Base-by-base conservation (phyloP, 2,797 vertebrate species). In the Poeciliopsis turneri region DNA sequence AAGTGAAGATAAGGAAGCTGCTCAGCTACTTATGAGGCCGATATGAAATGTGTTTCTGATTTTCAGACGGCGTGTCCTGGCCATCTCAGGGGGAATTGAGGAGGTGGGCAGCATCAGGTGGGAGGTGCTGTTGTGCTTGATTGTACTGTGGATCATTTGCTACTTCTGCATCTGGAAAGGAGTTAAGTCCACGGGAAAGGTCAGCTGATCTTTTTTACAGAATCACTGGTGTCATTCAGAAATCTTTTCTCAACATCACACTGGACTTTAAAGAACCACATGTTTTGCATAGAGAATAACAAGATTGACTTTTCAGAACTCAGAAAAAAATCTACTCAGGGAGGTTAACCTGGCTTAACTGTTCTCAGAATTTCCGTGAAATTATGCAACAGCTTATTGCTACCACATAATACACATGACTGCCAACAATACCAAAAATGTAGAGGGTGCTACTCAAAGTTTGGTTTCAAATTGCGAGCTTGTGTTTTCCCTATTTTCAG, bases 101-200 rank as follows among this genome's bases (percentile, higher is more conserved):
- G 92, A 95, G 78, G 12, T 94, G 0, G 94, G 96, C 47, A 90
- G 84, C n/a, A 79, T 95, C 77, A 88, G 92, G 55, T 94, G 93
- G 94, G 93, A 95, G 79, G 16, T 95, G 53, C 61, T 95, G 28
- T 45, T 94, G 72, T 95, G 94, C 55, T 78, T 95, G 0, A 84
- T 95, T 16, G 59, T 1, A 12, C 77, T 92, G 80, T 95, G 95
- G 94, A 69, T 94, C 46, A 25, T 77, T 72, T 95, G 94, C 83
- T 96, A 96, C 89, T 96, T 96, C 70, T 95, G 92, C 61, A 72
- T 95, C 76, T 95, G 95, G 95, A 96, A 96, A 93, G 95, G 95
- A 6, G 93, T 96, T 68, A 93, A 81, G 76, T 95, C 95, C 39
- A 94, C 95, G 53, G 95, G 95, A 80, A 96, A 95, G 94, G 95